Percentiles rank a stretch among this genome's conserved stretches.
Evolutionary conservation across 2,888 invertebrate species (phyloP).

Genomic region (Agrypnus murinus): DNA sequence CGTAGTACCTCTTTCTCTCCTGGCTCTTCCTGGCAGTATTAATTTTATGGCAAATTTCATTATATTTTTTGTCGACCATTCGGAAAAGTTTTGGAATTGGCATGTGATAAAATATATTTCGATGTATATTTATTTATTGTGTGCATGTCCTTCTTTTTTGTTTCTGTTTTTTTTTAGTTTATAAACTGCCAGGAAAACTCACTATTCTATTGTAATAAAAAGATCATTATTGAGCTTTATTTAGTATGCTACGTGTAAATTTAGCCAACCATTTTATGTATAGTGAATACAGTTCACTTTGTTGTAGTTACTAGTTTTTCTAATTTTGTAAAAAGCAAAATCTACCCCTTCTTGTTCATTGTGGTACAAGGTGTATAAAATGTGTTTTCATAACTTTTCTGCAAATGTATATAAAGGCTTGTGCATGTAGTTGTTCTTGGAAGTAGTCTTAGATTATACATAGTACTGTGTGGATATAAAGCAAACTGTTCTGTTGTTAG

Average conservation of each 20-base stretch:
- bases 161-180: conserved; percentile 36
- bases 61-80: conserved; percentile 35
- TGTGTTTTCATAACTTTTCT: not conserved
- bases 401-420: conserved; percentile 8
- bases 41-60: conserved; percentile 53
- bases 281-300: not conserved
- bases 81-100: conserved; percentile 35
- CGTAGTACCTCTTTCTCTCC: conserved; percentile 57
- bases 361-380: conserved; percentile 3
- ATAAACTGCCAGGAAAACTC: conserved; percentile 51
- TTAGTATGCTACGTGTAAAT: conserved; percentile 29
- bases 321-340: not conserved
- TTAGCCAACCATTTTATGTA: not conserved
- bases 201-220: conserved; percentile 33
- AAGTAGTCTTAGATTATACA: not conserved
- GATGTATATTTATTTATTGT: conserved; percentile 34
- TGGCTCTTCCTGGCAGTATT: conserved; percentile 56
- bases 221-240: conserved; percentile 26
- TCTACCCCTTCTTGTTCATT: not conserved
- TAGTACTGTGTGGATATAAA: no score
- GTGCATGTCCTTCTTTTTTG: conserved; percentile 36
- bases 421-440: conserved; percentile 26
- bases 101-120: conserved; percentile 37
- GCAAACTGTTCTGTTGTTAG: no score
- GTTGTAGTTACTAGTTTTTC: conserved; percentile 10